phyloP scores from a whole-genome alignment of 2,888 invertebrate species.

The Nebria salina region DNA sequence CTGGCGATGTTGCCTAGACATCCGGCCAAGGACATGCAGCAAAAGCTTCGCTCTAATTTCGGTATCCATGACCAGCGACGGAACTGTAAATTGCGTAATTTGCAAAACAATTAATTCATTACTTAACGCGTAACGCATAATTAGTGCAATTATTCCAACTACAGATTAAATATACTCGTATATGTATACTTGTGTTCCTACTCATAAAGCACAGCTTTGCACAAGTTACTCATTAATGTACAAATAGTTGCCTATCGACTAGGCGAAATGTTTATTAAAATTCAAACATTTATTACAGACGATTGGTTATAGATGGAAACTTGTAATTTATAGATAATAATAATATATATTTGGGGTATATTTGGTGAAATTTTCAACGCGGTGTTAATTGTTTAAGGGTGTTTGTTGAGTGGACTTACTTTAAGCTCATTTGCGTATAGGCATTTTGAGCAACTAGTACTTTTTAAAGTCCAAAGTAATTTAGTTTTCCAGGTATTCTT shows the following conservation, averaged over 20 bases:
- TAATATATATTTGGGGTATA: background rate
- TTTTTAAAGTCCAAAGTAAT: slow-evolving; percentile 38
- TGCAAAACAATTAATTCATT: background rate
- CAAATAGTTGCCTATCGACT: too few relatives aligned
- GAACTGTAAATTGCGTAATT: slow-evolving; percentile 25
- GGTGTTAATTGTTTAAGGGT: too few relatives aligned
- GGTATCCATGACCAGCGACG: slow-evolving; percentile 57
- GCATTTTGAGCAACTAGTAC: slow-evolving; percentile 30
- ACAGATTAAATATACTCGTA: too few relatives aligned
- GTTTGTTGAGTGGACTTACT: slow-evolving; percentile 14
- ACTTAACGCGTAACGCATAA: background rate
- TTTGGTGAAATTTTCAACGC: too few relatives aligned
- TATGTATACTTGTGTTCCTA: too few relatives aligned
- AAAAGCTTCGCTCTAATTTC: slow-evolving; percentile 62
- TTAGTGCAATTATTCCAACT: background rate
- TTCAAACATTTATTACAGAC: too few relatives aligned
- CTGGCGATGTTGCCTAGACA: slow-evolving; percentile 69
- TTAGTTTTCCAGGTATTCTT: slow-evolving; percentile 30
- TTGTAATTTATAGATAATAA: background rate
- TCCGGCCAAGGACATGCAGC: slow-evolving; percentile 68
- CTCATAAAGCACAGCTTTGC: too few relatives aligned
- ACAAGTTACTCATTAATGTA: too few relatives aligned
- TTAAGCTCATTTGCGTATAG: slow-evolving; percentile 25
- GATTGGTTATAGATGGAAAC: background rate
- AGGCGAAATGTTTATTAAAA: too few relatives aligned